A percentile compares a stretch with the other conserved stretches of the same genome.
phyloP scores from a whole-genome alignment of 2,888 invertebrate species.

The Caenorhabditis macrosperma region DNA sequence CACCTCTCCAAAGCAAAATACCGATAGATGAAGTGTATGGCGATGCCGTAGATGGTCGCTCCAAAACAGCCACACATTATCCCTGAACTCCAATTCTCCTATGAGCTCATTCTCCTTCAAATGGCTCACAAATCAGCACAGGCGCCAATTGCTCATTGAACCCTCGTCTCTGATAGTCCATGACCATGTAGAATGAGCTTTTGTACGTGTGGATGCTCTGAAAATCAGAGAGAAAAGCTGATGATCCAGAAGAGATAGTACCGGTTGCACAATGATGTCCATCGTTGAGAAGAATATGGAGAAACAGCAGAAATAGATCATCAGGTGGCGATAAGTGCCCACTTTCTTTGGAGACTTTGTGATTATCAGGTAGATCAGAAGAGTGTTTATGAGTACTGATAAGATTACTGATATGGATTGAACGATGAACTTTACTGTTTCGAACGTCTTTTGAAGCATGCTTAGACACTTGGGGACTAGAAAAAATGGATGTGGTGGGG shows the following conservation, averaged over 20 bases:
- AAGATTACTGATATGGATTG: no score
- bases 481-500: no score
- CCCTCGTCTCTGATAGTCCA: constrained; percentile 12
- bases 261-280: constrained; percentile 42
- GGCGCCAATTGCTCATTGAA: constrained; percentile 1
- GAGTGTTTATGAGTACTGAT: constrained; percentile 16
- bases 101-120: not conserved
- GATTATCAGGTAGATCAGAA: constrained; percentile 43
- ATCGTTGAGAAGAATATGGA: constrained; percentile 38
- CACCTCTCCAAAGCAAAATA: constrained; percentile 38
- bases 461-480: no score
- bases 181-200: constrained; percentile 27
- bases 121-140: constrained; percentile 6
- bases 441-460: no score
- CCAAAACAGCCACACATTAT: constrained; percentile 29
- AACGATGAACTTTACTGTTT: no score
- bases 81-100: constrained; percentile 16
- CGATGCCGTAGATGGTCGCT: constrained; percentile 18
- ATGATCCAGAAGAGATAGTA: no score
- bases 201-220: constrained; percentile 30
- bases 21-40: constrained; percentile 34
- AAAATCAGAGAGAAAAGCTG: not conserved
- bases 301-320: constrained; percentile 47
- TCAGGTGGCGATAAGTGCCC: constrained; percentile 44
- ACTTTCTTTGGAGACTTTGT: constrained; percentile 48